Conservation (phyloP, 2,888 invertebrate species). For the Eutolmus rufibarbis region DNA sequence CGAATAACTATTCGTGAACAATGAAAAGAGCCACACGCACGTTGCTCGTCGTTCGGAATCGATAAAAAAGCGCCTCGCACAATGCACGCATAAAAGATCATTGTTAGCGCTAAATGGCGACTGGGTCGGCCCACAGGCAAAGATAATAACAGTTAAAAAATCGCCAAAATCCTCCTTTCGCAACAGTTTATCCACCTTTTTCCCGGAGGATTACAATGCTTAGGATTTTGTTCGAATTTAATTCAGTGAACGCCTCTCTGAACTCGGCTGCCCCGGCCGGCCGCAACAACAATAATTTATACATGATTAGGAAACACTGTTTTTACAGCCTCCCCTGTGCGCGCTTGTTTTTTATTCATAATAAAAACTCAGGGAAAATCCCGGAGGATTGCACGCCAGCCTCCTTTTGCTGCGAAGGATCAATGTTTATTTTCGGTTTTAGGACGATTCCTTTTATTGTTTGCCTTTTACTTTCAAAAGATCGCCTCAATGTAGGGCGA, state of each 20-base stretch:
- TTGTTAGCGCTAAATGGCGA: constrained; percentile 30
- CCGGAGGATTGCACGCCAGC: background rate
- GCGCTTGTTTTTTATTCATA: constrained; percentile 37
- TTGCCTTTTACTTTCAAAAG: background rate
- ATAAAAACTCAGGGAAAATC: constrained; percentile 25
- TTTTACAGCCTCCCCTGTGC: constrained; percentile 49
- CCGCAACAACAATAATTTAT: constrained; percentile 49
- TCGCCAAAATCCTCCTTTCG: constrained; percentile 24
- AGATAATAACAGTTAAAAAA: constrained; percentile 38
- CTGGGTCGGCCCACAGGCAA: constrained; percentile 32
- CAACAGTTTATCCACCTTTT: constrained; percentile 25
- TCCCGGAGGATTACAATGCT: constrained; percentile 20
- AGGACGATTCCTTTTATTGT: constrained; percentile 28
- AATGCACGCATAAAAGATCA: constrained; percentile 19
- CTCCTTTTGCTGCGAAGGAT: constrained; percentile 25
- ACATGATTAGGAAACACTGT: constrained; percentile 49
- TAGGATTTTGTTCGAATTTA: constrained; percentile 24
- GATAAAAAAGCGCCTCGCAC: constrained; percentile 23
- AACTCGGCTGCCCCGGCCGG: constrained; percentile 5
- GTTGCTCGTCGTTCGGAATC: constrained; percentile 5
- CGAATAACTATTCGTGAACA: background rate
- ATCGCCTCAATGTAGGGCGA: background rate
- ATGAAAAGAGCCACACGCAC: constrained; percentile 13
- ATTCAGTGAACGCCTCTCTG: constrained; percentile 19
- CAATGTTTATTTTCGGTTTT: constrained; percentile 47